A percentile compares a stretch with the other conserved stretches of the same genome.
phyloP scores from a whole-genome alignment of 2,797 vertebrate genomes.

The Heteromormyrus szaboi region DNA sequence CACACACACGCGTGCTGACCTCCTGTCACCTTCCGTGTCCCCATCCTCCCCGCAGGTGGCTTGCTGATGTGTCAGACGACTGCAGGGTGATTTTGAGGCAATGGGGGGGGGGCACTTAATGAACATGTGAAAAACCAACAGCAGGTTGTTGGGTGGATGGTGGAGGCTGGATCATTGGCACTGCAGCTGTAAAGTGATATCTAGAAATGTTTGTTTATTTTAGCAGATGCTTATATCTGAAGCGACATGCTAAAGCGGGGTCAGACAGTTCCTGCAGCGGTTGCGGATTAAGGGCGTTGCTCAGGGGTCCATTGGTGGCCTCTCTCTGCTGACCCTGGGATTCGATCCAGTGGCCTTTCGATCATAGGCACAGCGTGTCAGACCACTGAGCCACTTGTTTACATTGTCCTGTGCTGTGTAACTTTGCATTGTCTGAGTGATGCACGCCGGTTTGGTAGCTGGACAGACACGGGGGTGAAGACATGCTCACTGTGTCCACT shows the following conservation, averaged over 20 bases:
- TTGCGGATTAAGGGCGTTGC: background rate
- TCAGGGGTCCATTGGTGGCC: background rate
- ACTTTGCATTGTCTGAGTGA: background rate
- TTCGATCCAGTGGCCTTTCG: background rate
- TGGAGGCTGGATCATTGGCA: background rate
- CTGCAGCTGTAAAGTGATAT: background rate
- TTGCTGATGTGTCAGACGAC: background rate
- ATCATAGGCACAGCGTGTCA: background rate
- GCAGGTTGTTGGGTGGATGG: background rate
- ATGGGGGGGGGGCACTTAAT: background rate
- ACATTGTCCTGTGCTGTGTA: background rate
- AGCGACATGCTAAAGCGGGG: background rate
- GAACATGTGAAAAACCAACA: background rate
- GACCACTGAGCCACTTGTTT: background rate
- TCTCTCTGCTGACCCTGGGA: background rate
- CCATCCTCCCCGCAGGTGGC: conserved; percentile 28
- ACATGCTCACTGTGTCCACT: background rate
- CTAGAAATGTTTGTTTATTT: background rate
- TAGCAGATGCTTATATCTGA: background rate
- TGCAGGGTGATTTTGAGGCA: background rate
- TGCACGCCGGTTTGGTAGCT: background rate
- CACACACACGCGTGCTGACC: background rate
- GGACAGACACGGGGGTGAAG: background rate
- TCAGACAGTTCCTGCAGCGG: background rate
- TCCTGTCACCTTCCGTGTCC: background rate